A percentile compares a stretch with the other conserved stretches of the same genome.
These are phyloP conservation scores for Ametastegia equiseti DNA, from an alignment of 2,888 invertebrate species.

Conservation along the genomic window DNA sequence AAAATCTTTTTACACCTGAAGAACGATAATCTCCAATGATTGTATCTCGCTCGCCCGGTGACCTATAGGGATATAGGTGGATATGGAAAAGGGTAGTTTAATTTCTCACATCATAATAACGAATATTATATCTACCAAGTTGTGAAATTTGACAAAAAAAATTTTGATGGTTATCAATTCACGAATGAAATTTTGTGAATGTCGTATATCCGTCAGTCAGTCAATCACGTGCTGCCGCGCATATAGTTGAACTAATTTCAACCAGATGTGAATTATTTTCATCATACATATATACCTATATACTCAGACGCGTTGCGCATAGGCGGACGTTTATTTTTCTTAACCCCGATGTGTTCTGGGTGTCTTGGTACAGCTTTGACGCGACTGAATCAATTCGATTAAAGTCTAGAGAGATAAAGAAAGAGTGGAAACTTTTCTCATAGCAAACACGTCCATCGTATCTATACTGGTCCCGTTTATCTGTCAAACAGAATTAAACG, in stretches of 20 bases:
- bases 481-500: background rate
- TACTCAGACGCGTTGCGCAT: slow-evolving; percentile 36
- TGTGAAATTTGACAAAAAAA: too few relatives aligned
- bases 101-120: too few relatives aligned
- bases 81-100: background rate
- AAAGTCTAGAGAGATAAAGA: background rate
- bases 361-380: slow-evolving; percentile 6
- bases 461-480: background rate
- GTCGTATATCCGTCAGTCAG: slow-evolving; percentile 15
- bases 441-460: background rate
- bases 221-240: background rate
- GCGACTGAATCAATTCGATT: slow-evolving; percentile 7
- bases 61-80: background rate
- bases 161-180: slow-evolving; percentile 14
- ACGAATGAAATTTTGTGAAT: background rate
- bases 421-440: background rate
- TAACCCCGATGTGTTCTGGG: background rate
- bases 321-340: slow-evolving; percentile 44
- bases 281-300: background rate
- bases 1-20: too few relatives aligned
- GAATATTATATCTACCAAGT: too few relatives aligned
- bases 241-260: slow-evolving; percentile 3
- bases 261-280: slow-evolving; percentile 42
- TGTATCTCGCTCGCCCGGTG: background rate
- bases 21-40: background rate